These are phyloP conservation scores for Epizoanthus fatuus DNA, from an alignment of 92 coral and sea anemone species.

Conservation along the genomic window DNA sequence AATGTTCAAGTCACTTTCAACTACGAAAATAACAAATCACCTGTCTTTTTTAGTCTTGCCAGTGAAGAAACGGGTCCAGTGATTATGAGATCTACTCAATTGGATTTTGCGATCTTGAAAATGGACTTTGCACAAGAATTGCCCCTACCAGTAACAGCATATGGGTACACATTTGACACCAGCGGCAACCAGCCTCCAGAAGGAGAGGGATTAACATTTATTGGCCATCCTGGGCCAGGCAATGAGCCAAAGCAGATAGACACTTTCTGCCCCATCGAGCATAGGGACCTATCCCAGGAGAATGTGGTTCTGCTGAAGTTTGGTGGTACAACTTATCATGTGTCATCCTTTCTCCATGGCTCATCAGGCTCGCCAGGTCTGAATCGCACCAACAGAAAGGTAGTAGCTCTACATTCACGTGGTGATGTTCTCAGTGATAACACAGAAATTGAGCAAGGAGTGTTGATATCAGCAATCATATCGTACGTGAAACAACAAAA, in stretches of 20 bases:
- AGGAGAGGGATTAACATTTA: background rate
- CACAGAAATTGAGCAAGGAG: background rate
- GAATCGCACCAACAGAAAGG: background rate
- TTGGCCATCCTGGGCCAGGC: constrained; percentile 1
- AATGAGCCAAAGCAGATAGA: constrained; percentile 4
- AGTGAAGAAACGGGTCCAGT: no score
- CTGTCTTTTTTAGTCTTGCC: background rate
- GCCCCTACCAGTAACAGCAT: background rate
- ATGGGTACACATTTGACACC: background rate
- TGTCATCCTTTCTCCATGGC: background rate
- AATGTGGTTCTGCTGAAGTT: background rate
- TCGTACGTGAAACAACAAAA: background rate
- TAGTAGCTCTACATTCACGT: constrained; percentile 1
- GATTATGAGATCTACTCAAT: background rate
- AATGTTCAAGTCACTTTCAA: background rate
- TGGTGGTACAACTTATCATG: background rate
- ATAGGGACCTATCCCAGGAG: background rate
- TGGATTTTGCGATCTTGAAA: background rate
- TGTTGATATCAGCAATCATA: background rate
- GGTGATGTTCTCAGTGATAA: background rate
- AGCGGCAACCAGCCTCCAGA: background rate
- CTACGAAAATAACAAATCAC: background rate
- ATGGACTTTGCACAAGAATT: background rate
- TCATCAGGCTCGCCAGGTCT: constrained; percentile 12
- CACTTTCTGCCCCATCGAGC: background rate